Evolutionary conservation across 2,888 invertebrate species (phyloP), one percentile per base, ranked within the genome.

Genomic region (Chrysodeixis includens): DNA sequence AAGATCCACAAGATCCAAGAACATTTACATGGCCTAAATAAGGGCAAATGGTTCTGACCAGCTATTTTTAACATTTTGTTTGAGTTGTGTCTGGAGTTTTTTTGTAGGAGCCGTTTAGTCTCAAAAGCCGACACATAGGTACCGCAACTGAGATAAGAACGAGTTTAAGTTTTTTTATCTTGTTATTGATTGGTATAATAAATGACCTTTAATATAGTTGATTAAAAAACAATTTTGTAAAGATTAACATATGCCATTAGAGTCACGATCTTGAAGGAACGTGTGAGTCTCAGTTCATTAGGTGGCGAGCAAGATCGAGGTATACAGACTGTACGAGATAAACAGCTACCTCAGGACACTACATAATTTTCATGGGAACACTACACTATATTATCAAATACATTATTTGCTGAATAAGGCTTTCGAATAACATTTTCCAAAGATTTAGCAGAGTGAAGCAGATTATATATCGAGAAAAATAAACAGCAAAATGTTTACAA

Each of bases 281-380:
- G 32, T 35, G 49, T 22, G 20, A 55, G 62, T 51, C 56, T 51
- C 56, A 35, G 51, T 51, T 59, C 59, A 59, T 75, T 62, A 66
- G 44, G 49, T 40, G 51, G 22, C 10, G 20, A 58, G 49, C 30
- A 22, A 56, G 51, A 32, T 22, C 30, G 44, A 30, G 60, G 30
- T 14, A 57, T 58, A 20, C 64, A 65, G 35, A 26, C 55, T 32
- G 26, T 30, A 51, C 32, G 26, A 32, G 1, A 63, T 22, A 46
- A 12, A 16, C 18, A 14, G 20, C 35, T 18, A 30, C 10, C 9
- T 16, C 12, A 18, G 32, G 2, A 32, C 32, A n/a, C 0, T 1
- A 30, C 30, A 30, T 30, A 30, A 8, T 30, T 30, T 30, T 9
- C 9, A 30, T 30, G 9, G 9, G 30, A 30, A 30, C 30, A 30